Evolutionary conservation across 2,888 invertebrate species (phyloP).

Genomic region (Clitarchus hookeri): DNA sequence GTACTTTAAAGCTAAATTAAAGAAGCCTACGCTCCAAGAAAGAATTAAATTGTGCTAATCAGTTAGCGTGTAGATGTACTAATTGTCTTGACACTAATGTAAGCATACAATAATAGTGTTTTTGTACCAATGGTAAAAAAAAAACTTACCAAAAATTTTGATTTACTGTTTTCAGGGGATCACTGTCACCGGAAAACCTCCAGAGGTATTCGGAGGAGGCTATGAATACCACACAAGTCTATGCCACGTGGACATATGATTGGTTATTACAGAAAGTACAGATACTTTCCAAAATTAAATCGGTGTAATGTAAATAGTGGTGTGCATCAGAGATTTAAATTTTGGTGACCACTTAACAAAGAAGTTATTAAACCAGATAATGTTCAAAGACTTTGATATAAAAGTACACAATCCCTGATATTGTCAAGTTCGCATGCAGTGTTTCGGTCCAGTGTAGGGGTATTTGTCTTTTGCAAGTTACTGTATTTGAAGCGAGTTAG

Average conservation of each 20-base stretch:
- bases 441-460: background rate
- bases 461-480: too few species aligned
- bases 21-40: too few species aligned
- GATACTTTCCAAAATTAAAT: slow-evolving; percentile 66
- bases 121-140: background rate
- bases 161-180: slow-evolving; percentile 63
- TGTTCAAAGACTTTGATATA: background rate
- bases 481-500: background rate
- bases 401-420: background rate
- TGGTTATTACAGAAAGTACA: slow-evolving; percentile 81
- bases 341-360: background rate
- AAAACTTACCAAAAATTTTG: slow-evolving; percentile 22
- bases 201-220: slow-evolving; percentile 69
- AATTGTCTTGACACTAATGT: too few species aligned
- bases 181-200: slow-evolving; percentile 76
- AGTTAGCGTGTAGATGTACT: too few species aligned
- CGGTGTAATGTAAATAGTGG: background rate
- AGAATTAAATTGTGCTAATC: too few species aligned
- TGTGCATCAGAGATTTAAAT: background rate
- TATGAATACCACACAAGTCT: slow-evolving; percentile 69
- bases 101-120: background rate
- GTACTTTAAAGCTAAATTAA: too few species aligned
- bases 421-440: background rate
- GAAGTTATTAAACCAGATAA: background rate
- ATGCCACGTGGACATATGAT: slow-evolving; percentile 70